A percentile compares a stretch with the other conserved stretches of the same genome.
Evolutionary conservation across 2,113 vertebrate genomes (phyloP).

Genomic region (Mormyrus lacerda): DNA sequence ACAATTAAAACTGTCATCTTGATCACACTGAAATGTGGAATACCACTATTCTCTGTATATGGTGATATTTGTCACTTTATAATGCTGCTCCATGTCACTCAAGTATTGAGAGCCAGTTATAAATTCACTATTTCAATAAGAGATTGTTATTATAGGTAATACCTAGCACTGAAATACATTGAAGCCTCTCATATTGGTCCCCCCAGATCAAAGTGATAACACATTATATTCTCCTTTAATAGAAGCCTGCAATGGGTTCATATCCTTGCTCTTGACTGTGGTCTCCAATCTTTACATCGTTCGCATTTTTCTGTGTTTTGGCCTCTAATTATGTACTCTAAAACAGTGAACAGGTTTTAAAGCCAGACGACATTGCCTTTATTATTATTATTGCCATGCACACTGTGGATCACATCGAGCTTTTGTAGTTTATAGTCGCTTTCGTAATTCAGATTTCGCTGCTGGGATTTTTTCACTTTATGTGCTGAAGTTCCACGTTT

Average conservation of each 20-base stretch:
- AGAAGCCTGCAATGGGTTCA: neutral
- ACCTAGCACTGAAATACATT: neutral
- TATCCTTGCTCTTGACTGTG: neutral
- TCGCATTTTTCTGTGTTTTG: neutral
- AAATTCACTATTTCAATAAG: neutral
- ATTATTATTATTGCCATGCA: neutral
- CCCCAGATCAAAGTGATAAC: neutral
- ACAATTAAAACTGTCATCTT: neutral
- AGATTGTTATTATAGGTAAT: neutral
- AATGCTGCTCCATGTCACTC: neutral
- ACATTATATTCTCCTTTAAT: neutral
- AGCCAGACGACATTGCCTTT: neutral
- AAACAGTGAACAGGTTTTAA: neutral
- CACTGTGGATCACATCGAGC: neutral
- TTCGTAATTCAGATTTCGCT: neutral
- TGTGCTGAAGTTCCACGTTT: neutral
- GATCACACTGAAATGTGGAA: neutral
- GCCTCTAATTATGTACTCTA: neutral
- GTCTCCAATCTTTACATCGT: neutral
- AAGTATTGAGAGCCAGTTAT: neutral
- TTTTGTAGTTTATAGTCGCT: neutral
- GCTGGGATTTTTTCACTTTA: conserved; percentile 8
- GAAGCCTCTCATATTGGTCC: neutral
- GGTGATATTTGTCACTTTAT: neutral
- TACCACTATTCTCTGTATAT: neutral